Base-by-base conservation (phyloP, 1,140 invertebrate species). In the Drosophila bocqueti region DNA sequence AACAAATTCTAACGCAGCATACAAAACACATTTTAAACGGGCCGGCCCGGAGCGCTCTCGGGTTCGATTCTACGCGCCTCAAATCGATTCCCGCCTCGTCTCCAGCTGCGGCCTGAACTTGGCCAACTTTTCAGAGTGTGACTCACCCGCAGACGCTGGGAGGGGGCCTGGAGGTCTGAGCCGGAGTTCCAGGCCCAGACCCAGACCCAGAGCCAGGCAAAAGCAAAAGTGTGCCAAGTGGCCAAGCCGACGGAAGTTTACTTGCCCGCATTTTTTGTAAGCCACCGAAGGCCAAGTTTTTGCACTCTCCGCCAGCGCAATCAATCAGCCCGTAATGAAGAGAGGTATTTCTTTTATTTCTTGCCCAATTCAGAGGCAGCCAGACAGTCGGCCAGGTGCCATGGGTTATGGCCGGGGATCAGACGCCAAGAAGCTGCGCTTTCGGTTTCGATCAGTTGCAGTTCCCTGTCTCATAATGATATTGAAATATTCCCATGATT, bases 151-250 rank as follows among this genome's bases (percentile, higher is more conserved):
- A 5, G 47, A 40, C 24, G 34, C 42, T 45, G 54, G 52, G 58
- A 54, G 68, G 58, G 59, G 69, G 58, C 64, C 55, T 18, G 26
- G 42, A 29, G 73, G 18, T 21, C 21, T 29, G 24, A 15, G 63
- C 16, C 47, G 24, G 34, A 68, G 26, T 49, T 66, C 47, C 52
- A 55, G 36, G 24, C 49, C 36, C 47, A 62, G 26, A 11, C 49
- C 9, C 67, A 46, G 46, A 46, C 47, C 26, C 60, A 31, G 31
- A 31, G 8, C 31, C 31, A 18, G 18, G 74, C 62, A 69, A 59
- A 66, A 78, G 83, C 83, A 89, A 89, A 89, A 89, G 84, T 89
- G 84, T 89, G 84, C 85, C 84, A 89, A 89, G 84, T 90, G 84
- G 81, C 65, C 77, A 84, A 68, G 58, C 52, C 46, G 55, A 52